These are phyloP conservation scores for Syngnathus typhle DNA, from an alignment of 2,113 vertebrate species.

Conservation along the genomic window DNA sequence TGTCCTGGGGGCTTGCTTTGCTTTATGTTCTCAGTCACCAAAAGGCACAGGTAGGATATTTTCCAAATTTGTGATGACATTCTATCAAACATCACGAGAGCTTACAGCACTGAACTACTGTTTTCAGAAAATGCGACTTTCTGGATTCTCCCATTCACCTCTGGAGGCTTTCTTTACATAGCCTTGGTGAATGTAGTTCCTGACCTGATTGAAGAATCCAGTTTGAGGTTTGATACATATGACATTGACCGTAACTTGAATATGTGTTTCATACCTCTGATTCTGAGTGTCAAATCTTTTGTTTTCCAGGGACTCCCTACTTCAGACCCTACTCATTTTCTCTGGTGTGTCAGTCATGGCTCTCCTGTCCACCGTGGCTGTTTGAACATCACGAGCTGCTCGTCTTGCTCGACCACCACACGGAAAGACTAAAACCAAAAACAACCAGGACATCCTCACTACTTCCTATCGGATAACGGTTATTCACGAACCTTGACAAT, in stretches of 20 bases:
- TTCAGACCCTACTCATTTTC: constrained; percentile 85
- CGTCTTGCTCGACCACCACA: constrained; percentile 25
- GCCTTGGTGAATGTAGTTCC: constrained; percentile 94
- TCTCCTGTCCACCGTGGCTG: constrained; percentile 75
- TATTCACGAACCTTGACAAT: constrained; percentile 8
- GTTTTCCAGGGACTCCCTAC: constrained; percentile 77
- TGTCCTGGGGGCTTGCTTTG: constrained; percentile 86
- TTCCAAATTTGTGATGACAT: background rate
- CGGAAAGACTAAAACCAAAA: constrained; percentile 1
- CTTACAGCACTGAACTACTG: background rate
- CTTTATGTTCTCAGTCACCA: constrained; percentile 86
- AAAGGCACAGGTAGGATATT: constrained; percentile 80
- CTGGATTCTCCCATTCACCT: constrained; percentile 94
- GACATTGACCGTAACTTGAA: background rate
- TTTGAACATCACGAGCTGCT: constrained; percentile 54
- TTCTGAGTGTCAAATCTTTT: background rate
- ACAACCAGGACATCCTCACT: constrained; percentile 7
- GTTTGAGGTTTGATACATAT: constrained; percentile 73
- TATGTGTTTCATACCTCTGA: background rate
- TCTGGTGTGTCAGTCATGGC: constrained; percentile 86
- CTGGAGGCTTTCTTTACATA: constrained; percentile 94
- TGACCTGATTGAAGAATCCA: constrained; percentile 88
- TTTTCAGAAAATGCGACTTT: constrained; percentile 77
- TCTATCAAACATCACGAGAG: background rate
- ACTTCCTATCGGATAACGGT: constrained; percentile 8